These are phyloP conservation scores for Pelmatolapia mariae DNA, from an alignment of 2,113 vertebrate species.

Conservation along the genomic window DNA sequence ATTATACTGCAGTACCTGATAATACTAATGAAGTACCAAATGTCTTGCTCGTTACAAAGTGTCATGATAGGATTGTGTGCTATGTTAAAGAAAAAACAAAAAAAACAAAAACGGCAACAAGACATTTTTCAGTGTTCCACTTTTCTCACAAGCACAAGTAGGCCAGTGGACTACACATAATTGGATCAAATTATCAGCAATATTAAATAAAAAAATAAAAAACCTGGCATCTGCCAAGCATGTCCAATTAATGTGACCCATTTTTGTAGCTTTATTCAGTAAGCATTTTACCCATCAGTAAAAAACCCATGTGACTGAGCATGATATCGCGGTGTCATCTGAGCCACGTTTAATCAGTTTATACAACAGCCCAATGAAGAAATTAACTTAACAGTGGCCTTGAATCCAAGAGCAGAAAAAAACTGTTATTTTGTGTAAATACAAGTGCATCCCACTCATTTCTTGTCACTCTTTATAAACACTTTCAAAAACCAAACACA, in stretches of 20 bases:
- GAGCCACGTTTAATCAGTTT: background rate
- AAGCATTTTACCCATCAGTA: background rate
- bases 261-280: background rate
- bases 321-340: background rate
- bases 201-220: accelerated
- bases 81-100: background rate
- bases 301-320: background rate
- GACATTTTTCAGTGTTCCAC: background rate
- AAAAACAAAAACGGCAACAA: background rate
- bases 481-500: background rate
- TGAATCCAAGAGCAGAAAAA: too few species aligned
- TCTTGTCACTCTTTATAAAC: background rate
- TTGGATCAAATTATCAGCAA: background rate
- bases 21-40: background rate
- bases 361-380: background rate
- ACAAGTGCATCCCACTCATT: background rate
- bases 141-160: background rate
- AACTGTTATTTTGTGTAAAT: background rate
- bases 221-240: background rate
- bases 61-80: background rate
- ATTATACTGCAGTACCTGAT: background rate
- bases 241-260: background rate
- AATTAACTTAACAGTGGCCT: background rate
- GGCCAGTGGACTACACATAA: background rate
- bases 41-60: background rate